Evolutionary conservation across 2,113 vertebrate genomes (phyloP).

Genomic region (Mesocricetus auratus): DNA sequence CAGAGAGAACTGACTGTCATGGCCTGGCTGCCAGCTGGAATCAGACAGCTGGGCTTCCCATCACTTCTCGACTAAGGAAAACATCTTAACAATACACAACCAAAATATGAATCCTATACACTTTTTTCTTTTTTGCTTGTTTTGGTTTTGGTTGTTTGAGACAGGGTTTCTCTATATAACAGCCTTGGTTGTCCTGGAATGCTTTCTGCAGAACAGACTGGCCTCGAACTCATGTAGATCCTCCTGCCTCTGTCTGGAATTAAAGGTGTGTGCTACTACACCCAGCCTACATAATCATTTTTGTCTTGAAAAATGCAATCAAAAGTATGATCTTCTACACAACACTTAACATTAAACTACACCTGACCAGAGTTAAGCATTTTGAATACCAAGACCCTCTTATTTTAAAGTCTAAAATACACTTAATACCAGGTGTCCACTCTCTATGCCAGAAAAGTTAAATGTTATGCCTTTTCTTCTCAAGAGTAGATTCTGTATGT

Average conservation of each 20-base stretch:
- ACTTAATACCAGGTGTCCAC: background rate
- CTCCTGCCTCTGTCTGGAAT: background rate
- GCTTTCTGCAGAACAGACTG: background rate
- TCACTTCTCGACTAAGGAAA: conserved; percentile 26
- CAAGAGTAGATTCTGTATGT: background rate
- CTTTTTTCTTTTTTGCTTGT: background rate
- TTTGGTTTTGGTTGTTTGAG: background rate
- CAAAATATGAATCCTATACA: conserved; percentile 30
- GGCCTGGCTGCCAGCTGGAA: background rate
- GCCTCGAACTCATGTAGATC: background rate
- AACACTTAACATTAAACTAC: conserved; percentile 16
- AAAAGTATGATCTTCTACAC: background rate
- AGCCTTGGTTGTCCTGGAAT: background rate
- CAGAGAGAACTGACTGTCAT: background rate
- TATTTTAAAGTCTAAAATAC: background rate
- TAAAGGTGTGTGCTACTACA: background rate
- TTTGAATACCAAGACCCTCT: background rate
- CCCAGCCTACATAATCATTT: background rate
- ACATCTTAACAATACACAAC: background rate
- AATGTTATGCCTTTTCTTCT: background rate
- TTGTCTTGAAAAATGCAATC: conserved; percentile 42
- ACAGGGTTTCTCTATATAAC: background rate
- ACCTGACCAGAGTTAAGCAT: background rate
- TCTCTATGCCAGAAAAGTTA: background rate
- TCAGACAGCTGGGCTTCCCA: background rate